phyloP scores from a whole-genome alignment of 1,140 invertebrate genomes.

The Harlomillsia oculata region DNA sequence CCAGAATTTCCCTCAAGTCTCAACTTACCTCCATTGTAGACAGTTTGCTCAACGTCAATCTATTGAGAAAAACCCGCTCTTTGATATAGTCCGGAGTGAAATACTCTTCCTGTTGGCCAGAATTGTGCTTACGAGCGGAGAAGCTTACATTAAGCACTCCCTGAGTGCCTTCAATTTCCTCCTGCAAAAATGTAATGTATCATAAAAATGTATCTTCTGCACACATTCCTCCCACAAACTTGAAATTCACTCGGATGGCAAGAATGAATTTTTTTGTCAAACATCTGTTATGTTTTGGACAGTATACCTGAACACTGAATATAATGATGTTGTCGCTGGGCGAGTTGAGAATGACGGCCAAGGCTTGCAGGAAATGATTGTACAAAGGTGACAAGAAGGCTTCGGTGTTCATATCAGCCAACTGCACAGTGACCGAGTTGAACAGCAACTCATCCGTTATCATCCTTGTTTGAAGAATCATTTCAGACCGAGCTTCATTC shows the following conservation, averaged over 20 bases:
- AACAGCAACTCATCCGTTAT: conserved; percentile 91
- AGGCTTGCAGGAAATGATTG: conserved; percentile 78
- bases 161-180: conserved; percentile 75
- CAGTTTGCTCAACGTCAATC: conserved; percentile 69
- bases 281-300: too few relatives aligned
- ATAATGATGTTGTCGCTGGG: conserved; percentile 86
- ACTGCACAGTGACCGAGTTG: conserved; percentile 85
- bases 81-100: conserved; percentile 79
- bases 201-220: too few relatives aligned
- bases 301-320: conserved; percentile 72
- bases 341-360: conserved; percentile 83
- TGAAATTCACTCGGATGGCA: too few relatives aligned
- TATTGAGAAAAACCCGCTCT: conserved; percentile 86
- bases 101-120: conserved; percentile 62
- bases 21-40: conserved; percentile 72
- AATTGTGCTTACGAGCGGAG: conserved; percentile 62
- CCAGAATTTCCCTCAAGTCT: too few relatives aligned
- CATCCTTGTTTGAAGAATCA: conserved; percentile 75
- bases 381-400: conserved; percentile 84
- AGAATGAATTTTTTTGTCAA: too few relatives aligned
- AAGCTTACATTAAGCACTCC: conserved; percentile 91
- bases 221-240: too few relatives aligned
- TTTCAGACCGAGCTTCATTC: conserved; percentile 79
- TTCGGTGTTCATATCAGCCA: conserved; percentile 87
- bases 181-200: conserved; percentile 48